Conservation (phyloP, 2,888 invertebrate genomes). For the Cenopis cana region DNA sequence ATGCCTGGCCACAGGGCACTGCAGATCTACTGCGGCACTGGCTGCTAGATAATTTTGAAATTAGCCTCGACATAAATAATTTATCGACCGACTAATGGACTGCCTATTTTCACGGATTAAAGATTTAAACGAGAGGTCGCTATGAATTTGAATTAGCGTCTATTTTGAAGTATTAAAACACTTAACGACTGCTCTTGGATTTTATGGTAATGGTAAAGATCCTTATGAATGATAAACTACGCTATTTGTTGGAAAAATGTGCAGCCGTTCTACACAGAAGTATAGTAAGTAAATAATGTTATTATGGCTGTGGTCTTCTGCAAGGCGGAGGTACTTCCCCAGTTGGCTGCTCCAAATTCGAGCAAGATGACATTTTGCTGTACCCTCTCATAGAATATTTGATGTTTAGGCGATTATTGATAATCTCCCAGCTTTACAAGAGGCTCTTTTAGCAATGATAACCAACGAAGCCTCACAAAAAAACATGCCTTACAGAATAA, state of each 20-base stretch:
- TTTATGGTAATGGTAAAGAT: not conserved
- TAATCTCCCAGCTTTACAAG: not conserved
- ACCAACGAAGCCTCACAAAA: not conserved
- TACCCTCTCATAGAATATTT: too few relatives aligned
- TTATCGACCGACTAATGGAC: slow-evolving; percentile 59
- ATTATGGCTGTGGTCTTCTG: too few relatives aligned
- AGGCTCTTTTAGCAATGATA: not conserved
- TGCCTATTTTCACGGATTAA: slow-evolving; percentile 52
- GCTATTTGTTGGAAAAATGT: too few relatives aligned
- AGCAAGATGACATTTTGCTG: too few relatives aligned
- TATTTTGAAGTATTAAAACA: not conserved
- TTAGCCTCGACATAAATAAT: slow-evolving; percentile 69
- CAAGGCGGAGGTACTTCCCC: too few relatives aligned
- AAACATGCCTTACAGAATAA: not conserved
- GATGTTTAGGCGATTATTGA: not conserved
- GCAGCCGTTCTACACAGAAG: too few relatives aligned
- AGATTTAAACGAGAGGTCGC: slow-evolving; percentile 24
- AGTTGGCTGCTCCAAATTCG: too few relatives aligned
- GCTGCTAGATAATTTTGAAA: slow-evolving; percentile 66
- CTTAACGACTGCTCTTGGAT: not conserved
- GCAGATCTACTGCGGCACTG: slow-evolving; percentile 58
- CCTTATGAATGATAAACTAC: too few relatives aligned
- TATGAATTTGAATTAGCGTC: not conserved
- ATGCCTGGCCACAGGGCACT: slow-evolving; percentile 63
- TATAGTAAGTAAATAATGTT: too few relatives aligned